Evolutionary conservation across 2,113 vertebrate genomes (phyloP).

Genomic region (Pygoscelis adeliae): DNA sequence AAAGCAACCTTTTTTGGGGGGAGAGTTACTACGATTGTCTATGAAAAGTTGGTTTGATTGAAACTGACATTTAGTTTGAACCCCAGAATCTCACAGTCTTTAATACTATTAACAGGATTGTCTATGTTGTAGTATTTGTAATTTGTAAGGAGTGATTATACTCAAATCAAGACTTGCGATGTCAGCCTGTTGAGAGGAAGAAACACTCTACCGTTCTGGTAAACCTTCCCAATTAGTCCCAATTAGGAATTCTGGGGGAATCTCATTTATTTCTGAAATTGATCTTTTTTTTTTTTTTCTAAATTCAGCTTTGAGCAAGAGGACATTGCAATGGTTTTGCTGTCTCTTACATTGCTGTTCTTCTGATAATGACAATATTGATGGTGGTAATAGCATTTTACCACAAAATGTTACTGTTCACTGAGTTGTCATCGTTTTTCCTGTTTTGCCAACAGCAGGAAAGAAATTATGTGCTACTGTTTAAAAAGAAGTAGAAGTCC

Average conservation of each 20-base stretch:
- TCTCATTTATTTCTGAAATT: neutral
- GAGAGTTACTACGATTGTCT: neutral
- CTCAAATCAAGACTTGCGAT: neutral
- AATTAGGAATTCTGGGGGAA: neutral
- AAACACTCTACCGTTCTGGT: neutral
- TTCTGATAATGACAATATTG: neutral
- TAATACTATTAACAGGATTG: neutral
- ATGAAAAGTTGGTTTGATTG: neutral
- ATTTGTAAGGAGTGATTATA: neutral
- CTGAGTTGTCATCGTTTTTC: neutral
- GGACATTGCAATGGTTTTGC: neutral
- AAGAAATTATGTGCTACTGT: neutral
- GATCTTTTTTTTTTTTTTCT: neutral
- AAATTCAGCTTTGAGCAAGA: neutral
- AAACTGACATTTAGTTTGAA: neutral
- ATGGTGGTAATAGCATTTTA: slow-evolving; percentile 12
- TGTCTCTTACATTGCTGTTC: neutral
- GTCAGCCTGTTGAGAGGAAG: neutral
- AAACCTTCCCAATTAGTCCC: neutral
- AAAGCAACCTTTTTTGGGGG: neutral
- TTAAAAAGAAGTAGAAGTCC: neutral
- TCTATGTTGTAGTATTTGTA: neutral
- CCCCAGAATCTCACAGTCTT: neutral
- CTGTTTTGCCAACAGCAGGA: neutral
- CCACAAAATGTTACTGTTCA: slow-evolving; percentile 7